Conservation (phyloP, 1,140 invertebrate genomes). For the Lepeophtheirus salmonis region DNA sequence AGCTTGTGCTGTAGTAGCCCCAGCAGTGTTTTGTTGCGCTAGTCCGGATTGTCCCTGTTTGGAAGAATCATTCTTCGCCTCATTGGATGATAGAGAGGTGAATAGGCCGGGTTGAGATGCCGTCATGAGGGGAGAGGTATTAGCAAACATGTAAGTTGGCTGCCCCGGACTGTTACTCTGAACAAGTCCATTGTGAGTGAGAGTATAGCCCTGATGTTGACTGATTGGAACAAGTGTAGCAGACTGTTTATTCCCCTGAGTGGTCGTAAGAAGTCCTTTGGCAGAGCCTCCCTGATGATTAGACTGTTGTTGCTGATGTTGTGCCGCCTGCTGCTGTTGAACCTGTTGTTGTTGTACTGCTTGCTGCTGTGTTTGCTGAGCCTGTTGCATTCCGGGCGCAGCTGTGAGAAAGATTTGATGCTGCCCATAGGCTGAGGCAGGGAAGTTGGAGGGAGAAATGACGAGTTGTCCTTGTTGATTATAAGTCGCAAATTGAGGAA, state of each 20-base stretch:
- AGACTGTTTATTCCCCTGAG: too few relatives aligned
- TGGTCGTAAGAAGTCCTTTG: too few relatives aligned
- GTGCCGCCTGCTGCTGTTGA: not conserved
- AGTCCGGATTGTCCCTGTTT: too few relatives aligned
- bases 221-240: not conserved
- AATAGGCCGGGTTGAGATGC: not conserved
- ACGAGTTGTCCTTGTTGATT: conserved; percentile 8
- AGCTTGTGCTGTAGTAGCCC: not conserved
- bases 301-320: not conserved
- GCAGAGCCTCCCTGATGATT: too few relatives aligned
- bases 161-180: too few relatives aligned
- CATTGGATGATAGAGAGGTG: not conserved
- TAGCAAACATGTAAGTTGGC: not conserved
- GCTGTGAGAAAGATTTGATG: conserved; percentile 1
- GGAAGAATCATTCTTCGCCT: not conserved
- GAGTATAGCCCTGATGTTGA: not conserved
- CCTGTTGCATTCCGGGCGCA: not conserved
- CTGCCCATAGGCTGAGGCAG: not conserved
- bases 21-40: too few relatives aligned
- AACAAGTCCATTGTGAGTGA: not conserved
- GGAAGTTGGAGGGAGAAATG: not conserved
- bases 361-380: not conserved
- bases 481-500: not conserved
- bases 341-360: not conserved
- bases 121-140: not conserved